Conservation (phyloP, 2,888 invertebrate genomes). For the Margaritifera margaritifera region DNA sequence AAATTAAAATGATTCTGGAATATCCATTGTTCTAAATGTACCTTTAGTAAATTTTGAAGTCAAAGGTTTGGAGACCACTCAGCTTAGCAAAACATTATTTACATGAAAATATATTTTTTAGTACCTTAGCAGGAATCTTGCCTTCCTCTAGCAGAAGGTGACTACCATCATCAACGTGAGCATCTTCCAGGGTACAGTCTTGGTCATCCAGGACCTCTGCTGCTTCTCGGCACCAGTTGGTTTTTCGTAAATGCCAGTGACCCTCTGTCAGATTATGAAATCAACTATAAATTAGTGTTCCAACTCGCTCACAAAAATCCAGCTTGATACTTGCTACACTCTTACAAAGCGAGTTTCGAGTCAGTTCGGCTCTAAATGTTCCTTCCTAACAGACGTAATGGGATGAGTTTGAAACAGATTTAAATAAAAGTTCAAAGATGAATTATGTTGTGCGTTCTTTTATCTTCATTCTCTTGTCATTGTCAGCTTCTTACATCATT, state of each 20-base stretch:
- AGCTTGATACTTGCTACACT: too few relatives aligned
- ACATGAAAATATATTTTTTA: neutral
- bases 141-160: slow-evolving; percentile 62
- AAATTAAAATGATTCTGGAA: neutral
- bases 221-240: slow-evolving; percentile 68
- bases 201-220: slow-evolving; percentile 64
- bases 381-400: too few relatives aligned
- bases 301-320: too few relatives aligned
- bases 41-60: neutral
- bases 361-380: too few relatives aligned
- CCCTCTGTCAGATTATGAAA: slow-evolving; percentile 37
- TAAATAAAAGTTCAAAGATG: too few relatives aligned
- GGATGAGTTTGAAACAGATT: too few relatives aligned
- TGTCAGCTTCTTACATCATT: too few relatives aligned
- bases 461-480: too few relatives aligned
- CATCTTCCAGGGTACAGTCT: slow-evolving; percentile 50
- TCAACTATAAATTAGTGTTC: too few relatives aligned
- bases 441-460: too few relatives aligned
- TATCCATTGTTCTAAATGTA: neutral
- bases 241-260: slow-evolving; percentile 68
- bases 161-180: slow-evolving; percentile 63
- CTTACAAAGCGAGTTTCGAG: too few relatives aligned
- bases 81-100: neutral
- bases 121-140: slow-evolving; percentile 64
- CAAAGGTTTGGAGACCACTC: neutral